Evolutionary conservation across 35 echinoderm and acorn worm genomes (phyloP).

Genomic region (Strongylocentrotus purpuratus): DNA sequence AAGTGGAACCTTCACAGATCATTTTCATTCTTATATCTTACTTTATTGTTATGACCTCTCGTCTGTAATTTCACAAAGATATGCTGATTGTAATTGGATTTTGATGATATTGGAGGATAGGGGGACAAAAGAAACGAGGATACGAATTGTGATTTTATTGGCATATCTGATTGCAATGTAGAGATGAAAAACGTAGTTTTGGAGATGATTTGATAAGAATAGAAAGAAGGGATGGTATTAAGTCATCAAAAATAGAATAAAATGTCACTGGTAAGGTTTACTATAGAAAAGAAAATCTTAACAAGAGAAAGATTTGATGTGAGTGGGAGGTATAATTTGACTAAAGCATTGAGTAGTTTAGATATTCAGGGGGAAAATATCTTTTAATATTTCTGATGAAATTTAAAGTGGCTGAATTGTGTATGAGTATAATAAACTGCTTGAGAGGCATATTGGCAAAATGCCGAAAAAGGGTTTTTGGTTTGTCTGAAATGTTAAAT

Average conservation of each 20-base stretch:
- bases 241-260: neutral
- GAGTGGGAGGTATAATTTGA: too few relatives aligned
- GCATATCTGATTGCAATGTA: neutral
- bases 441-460: too few relatives aligned
- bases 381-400: too few relatives aligned
- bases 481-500: too few relatives aligned
- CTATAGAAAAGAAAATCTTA: neutral
- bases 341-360: too few relatives aligned
- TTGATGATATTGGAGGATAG: neutral
- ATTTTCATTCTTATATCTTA: neutral
- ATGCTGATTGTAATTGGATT: slow-evolving; percentile 2
- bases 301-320: neutral
- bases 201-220: neutral
- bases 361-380: too few relatives aligned
- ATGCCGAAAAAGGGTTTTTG: too few relatives aligned
- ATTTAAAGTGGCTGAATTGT: too few relatives aligned
- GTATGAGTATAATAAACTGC: too few relatives aligned
- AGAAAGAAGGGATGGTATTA: neutral
- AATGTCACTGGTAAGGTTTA: neutral
- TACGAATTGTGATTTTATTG: neutral
- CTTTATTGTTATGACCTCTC: neutral
- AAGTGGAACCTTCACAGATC: neutral
- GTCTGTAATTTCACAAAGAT: neutral
- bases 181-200: neutral
- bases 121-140: neutral